phyloP scores from a whole-genome alignment of 2,113 vertebrate genomes.

The Rana temporaria region DNA sequence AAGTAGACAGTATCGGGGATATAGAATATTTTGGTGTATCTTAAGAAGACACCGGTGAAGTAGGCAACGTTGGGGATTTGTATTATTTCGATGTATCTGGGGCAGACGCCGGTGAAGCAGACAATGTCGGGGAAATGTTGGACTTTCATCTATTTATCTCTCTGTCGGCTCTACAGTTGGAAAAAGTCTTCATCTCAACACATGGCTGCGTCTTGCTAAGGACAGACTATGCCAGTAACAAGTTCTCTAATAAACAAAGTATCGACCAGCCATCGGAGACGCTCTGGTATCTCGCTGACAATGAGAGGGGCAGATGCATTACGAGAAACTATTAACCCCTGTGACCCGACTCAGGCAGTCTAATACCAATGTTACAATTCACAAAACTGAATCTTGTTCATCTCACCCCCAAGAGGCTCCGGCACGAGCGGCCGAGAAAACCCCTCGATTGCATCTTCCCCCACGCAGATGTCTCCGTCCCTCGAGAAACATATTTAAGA shows the following conservation, averaged over 20 bases:
- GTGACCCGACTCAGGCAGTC: conserved; percentile 20
- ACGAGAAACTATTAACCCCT: conserved; percentile 52
- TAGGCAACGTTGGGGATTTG: no score
- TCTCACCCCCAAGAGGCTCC: conserved; percentile 29
- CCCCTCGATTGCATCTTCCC: conserved; percentile 26
- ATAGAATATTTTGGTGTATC: no score
- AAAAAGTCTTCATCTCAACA: conserved; percentile 6
- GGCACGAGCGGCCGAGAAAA: background rate
- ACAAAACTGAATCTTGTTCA: conserved; percentile 29
- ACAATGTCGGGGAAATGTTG: no score
- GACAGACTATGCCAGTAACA: background rate
- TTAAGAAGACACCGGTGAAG: no score
- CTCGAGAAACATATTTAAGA: no score
- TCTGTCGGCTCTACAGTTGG: no score
- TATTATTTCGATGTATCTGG: no score
- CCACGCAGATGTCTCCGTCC: no score
- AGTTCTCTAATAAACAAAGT: conserved; percentile 44
- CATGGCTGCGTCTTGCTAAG: background rate
- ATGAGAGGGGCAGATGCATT: conserved; percentile 51
- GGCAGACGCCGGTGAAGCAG: no score
- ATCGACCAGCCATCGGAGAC: conserved; percentile 31
- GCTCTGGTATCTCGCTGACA: conserved; percentile 21
- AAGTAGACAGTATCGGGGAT: no score
- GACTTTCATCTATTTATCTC: no score
- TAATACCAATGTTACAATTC: conserved; percentile 49